phyloP scores from a whole-genome alignment of 2,113 vertebrate species.

The Axis porcinus region DNA sequence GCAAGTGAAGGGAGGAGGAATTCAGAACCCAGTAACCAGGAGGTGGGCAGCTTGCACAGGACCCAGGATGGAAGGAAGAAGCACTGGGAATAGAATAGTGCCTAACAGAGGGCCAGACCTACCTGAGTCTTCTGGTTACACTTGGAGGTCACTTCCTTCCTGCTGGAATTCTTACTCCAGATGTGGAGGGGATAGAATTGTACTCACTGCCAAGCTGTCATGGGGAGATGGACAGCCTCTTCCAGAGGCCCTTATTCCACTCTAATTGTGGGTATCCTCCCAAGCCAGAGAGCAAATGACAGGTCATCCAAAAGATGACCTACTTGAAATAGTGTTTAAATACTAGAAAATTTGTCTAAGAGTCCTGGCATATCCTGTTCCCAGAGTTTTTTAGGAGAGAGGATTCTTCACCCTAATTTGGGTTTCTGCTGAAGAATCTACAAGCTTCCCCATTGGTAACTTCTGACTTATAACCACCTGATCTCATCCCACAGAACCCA shows the following conservation, averaged over 20 bases:
- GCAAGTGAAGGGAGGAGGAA: neutral
- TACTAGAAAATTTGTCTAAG: neutral
- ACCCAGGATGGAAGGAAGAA: neutral
- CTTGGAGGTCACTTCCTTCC: neutral
- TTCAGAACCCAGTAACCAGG: neutral
- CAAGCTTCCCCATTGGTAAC: too few relatives aligned
- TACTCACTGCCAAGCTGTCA: neutral
- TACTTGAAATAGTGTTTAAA: neutral
- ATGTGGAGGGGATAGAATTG: neutral
- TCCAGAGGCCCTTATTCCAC: neutral
- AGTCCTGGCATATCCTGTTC: neutral
- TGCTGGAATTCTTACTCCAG: neutral
- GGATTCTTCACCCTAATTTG: too few relatives aligned
- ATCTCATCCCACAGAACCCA: too few relatives aligned
- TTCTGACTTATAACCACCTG: too few relatives aligned
- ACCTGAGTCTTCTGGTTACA: accelerated
- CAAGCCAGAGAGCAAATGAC: neutral
- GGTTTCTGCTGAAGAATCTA: too few relatives aligned
- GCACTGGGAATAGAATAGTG: neutral
- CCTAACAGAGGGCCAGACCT: neutral
- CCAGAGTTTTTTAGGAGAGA: neutral
- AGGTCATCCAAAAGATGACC: neutral
- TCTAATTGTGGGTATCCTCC: neutral
- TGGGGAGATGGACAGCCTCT: neutral
- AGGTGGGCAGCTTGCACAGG: neutral